Evolutionary conservation across 2,888 invertebrate genomes (phyloP).

Genomic region (Eupithecia vulgata): DNA sequence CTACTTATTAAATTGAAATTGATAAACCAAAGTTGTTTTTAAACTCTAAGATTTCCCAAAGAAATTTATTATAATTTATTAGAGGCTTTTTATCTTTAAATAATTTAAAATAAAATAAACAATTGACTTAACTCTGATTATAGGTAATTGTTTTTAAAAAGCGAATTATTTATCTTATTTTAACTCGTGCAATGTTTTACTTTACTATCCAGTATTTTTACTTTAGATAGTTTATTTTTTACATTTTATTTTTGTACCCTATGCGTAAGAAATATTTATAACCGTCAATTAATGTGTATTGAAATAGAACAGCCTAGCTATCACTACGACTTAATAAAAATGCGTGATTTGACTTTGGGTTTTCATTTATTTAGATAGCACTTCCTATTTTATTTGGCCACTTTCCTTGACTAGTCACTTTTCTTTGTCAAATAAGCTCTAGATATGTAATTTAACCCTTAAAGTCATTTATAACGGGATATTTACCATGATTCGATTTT

Average conservation of each 20-base stretch:
- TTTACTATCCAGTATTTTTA: slow-evolving; percentile 22
- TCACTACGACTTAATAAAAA: slow-evolving; percentile 75
- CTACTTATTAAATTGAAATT: slow-evolving; percentile 10
- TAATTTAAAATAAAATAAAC: slow-evolving; percentile 2
- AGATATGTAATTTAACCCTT: too few relatives aligned
- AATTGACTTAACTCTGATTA: background rate
- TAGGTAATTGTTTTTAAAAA: background rate
- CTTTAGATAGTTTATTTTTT: slow-evolving; percentile 61
- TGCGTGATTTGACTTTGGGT: slow-evolving; percentile 64
- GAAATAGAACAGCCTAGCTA: slow-evolving; percentile 72
- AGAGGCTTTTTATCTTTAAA: slow-evolving; percentile 17
- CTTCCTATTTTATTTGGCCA: too few relatives aligned
- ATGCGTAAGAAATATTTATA: slow-evolving; percentile 69
- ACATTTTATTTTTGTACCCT: slow-evolving; percentile 79
- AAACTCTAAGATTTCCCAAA: slow-evolving; percentile 37
- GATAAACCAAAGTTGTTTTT: slow-evolving; percentile 28
- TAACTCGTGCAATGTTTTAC: slow-evolving; percentile 10
- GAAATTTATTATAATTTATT: slow-evolving; percentile 25
- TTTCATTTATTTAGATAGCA: slow-evolving; percentile 37
- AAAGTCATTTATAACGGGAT: too few relatives aligned
- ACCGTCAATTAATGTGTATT: slow-evolving; percentile 79
- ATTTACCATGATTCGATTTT: too few relatives aligned
- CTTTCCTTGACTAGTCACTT: too few relatives aligned
- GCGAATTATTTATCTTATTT: background rate
- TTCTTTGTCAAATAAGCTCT: too few relatives aligned